Base-by-base conservation (phyloP, 2,888 invertebrate species). In the Barypeithes pellucidus region DNA sequence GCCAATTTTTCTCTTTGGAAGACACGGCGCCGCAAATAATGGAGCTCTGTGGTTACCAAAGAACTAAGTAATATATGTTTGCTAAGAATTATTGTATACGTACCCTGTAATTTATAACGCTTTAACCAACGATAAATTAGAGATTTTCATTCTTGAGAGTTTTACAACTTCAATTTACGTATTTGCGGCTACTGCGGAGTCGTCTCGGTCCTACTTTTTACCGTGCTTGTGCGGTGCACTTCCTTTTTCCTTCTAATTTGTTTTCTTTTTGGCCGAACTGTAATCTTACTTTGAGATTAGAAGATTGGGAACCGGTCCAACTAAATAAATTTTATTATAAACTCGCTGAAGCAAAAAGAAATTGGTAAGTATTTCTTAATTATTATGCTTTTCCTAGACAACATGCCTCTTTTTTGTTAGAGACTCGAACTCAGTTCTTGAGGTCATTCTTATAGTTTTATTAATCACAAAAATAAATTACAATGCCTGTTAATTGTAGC, bases 51-150 rank as follows among this genome's bases (percentile, higher is more conserved):
- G 65, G 69, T 70, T 33, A 69, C 69, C 66, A 75, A 75, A 75
- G 75, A 75, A 75, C 75, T 75, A 75, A 75, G 73, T 75, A 75
- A 75, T 75, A 75, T 73, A 75, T 75, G 75, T 73, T 75, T 75
- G 75, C 75, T 75, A 75, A 75, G 75, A 75, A 75, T 75, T 75
- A 75, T 75, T 75, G 75, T 75, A 75, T 75, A 75, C 75, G 75
- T 75, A 75, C 61, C 72, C 59, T 70, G 75, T 75, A 75, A 75
- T 75, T 75, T 75, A 75, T 75, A 75, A 75, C 73, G 75, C 75
- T 75, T 75, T 75, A 75, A 75, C 75, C 75, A 69, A 61, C 75
- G 69, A 75, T 75, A 75, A 75, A 75, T 75, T 75, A 75, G 73
- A 75, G 75, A 73, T 75, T 75, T 70, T 72, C 75, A 75, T 75